phyloP scores from a whole-genome alignment of 2,888 invertebrate genomes.

The Rhorus exstirpatorius region DNA sequence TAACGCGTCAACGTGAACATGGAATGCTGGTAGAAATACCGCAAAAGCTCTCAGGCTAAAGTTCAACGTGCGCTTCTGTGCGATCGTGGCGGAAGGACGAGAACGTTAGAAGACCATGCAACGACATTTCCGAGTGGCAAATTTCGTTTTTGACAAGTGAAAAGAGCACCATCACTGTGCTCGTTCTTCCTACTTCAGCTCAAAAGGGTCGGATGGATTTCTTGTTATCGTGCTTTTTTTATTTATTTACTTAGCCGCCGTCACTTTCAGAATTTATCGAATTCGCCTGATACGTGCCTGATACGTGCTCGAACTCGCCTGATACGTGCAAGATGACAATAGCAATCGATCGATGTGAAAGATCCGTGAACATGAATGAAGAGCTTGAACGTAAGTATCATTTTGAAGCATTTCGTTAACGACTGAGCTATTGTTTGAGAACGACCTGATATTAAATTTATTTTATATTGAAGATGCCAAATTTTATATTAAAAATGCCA shows the following conservation, averaged over 20 bases:
- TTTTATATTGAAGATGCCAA: too few relatives aligned
- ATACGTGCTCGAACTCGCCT: too few relatives aligned
- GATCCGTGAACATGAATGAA: conserved; percentile 27
- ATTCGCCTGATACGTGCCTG: conserved; percentile 8
- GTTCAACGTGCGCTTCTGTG: conserved; percentile 6
- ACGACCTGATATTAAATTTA: too few relatives aligned
- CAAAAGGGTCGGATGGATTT: neutral
- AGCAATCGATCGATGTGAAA: conserved; percentile 34
- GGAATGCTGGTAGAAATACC: neutral
- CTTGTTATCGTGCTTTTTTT: conserved; percentile 9
- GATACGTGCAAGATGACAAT: conserved; percentile 36
- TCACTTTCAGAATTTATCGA: conserved; percentile 8
- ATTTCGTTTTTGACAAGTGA: conserved; percentile 22
- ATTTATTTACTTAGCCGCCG: too few relatives aligned
- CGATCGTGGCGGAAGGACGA: neutral
- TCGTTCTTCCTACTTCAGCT: neutral
- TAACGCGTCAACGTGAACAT: neutral
- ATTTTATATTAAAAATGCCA: too few relatives aligned
- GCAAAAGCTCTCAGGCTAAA: conserved; percentile 15
- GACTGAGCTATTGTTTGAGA: neutral
- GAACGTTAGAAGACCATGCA: neutral
- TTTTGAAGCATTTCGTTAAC: neutral
- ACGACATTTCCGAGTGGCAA: neutral
- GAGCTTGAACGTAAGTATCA: conserved; percentile 44
- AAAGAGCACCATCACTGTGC: neutral